These are phyloP conservation scores for Caradrina kadenii DNA, from an alignment of 2,888 invertebrate genomes.

Conservation along the genomic window DNA sequence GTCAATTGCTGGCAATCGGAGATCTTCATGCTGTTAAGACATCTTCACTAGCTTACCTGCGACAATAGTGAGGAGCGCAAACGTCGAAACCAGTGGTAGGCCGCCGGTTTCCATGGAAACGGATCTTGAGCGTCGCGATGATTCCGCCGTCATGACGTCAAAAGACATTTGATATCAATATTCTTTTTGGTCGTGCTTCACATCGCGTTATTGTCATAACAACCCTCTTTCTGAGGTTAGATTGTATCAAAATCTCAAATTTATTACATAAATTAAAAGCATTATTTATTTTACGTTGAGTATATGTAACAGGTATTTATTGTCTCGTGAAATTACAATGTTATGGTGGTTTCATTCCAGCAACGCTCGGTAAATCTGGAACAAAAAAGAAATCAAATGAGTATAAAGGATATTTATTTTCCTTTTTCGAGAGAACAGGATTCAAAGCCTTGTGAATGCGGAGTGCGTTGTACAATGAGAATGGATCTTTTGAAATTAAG, in stretches of 20 bases:
- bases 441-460: slow-evolving; percentile 42
- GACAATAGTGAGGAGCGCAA: slow-evolving; percentile 86
- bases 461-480: slow-evolving; percentile 25
- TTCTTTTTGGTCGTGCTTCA: slow-evolving; percentile 68
- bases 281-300: slow-evolving; percentile 53
- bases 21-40: not conserved
- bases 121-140: slow-evolving; percentile 75
- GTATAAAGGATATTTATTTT: slow-evolving; percentile 40
- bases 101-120: slow-evolving; percentile 86
- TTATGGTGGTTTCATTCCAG: slow-evolving; percentile 72
- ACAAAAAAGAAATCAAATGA: slow-evolving; percentile 71
- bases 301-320: slow-evolving; percentile 63
- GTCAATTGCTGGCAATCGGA: not conserved
- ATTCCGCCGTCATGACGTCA: slow-evolving; percentile 81
- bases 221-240: slow-evolving; percentile 66
- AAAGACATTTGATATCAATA: slow-evolving; percentile 71
- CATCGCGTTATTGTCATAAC: slow-evolving; percentile 73
- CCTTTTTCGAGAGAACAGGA: slow-evolving; percentile 25
- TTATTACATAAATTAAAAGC: slow-evolving; percentile 47
- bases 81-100: slow-evolving; percentile 85
- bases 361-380: slow-evolving; percentile 73
- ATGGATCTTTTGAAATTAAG: slow-evolving; percentile 24
- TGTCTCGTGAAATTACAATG: slow-evolving; percentile 67
- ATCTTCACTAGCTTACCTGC: slow-evolving; percentile 78
- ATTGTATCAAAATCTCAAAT: slow-evolving; percentile 67